Conservation (phyloP, 2,113 vertebrate genomes). For the Ondatra zibethicus region DNA sequence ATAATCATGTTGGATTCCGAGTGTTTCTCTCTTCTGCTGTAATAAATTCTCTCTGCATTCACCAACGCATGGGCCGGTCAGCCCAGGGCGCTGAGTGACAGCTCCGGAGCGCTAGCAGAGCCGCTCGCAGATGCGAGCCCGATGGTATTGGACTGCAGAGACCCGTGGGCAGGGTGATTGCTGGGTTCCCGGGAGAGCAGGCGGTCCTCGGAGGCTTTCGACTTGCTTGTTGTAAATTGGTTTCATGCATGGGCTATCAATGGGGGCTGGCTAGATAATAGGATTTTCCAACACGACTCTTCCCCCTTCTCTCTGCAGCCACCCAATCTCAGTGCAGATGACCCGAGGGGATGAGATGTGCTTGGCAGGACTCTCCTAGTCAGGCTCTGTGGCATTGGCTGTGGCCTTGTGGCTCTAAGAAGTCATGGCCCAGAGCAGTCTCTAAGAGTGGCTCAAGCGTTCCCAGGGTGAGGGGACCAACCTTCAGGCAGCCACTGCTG, state of each 20-base stretch:
- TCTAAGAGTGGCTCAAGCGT: conserved; percentile 50
- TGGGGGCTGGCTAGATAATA: conserved; percentile 81
- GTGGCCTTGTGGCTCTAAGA: conserved; percentile 55
- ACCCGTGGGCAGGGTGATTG: conserved; percentile 81
- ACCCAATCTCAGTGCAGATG: conserved; percentile 41
- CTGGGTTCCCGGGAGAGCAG: conserved; percentile 72
- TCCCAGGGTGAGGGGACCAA: background rate
- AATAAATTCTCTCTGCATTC: conserved; percentile 38
- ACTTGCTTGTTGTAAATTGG: conserved; percentile 85
- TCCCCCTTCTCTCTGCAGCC: conserved; percentile 58
- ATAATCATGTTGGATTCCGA: background rate
- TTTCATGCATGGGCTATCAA: conserved; percentile 87
- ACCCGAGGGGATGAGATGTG: conserved; percentile 75
- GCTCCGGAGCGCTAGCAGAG: conserved; percentile 70
- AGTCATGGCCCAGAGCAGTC: conserved; percentile 59
- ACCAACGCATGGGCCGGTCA: conserved; percentile 62
- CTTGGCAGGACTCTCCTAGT: conserved; percentile 59
- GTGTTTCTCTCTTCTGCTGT: conserved; percentile 38
- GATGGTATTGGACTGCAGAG: conserved; percentile 75
- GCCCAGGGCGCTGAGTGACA: conserved; percentile 72
- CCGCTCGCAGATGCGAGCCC: conserved; percentile 55
- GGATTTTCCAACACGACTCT: conserved; percentile 82
- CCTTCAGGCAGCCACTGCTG: background rate
- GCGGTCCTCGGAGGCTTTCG: conserved; percentile 76
- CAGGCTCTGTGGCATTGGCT: conserved; percentile 8